phyloP scores from a whole-genome alignment of 1,140 invertebrate genomes.

The Cataglyphis hispanica region DNA sequence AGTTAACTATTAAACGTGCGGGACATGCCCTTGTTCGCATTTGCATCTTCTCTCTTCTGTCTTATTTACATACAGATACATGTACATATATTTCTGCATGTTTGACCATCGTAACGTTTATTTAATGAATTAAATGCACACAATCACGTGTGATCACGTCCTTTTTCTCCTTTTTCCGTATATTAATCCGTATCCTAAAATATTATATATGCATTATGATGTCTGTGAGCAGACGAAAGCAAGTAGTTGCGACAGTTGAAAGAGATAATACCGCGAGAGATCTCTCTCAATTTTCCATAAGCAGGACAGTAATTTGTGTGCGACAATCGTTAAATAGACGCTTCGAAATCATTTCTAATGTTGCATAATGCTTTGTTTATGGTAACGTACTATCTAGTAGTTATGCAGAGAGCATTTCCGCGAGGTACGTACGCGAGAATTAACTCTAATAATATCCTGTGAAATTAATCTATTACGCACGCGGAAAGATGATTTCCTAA shows the following conservation, averaged over 20 bases:
- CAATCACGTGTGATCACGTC: neutral
- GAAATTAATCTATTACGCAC: conserved; percentile 19
- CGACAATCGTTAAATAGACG: conserved; percentile 23
- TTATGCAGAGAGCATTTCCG: conserved; percentile 38
- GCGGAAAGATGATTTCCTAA: conserved; percentile 21
- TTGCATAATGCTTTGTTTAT: conserved; percentile 43
- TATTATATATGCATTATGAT: neutral
- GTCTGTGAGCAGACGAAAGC: no score
- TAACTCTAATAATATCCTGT: conserved; percentile 35
- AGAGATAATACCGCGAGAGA: neutral
- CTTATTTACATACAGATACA: conserved; percentile 38
- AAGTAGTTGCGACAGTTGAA: no score
- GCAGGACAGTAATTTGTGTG: neutral
- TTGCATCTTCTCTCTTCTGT: neutral
- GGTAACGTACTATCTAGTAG: conserved; percentile 23
- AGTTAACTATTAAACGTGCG: neutral
- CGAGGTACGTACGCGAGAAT: conserved; percentile 16
- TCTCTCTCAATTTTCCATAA: neutral
- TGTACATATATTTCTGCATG: neutral
- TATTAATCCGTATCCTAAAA: neutral
- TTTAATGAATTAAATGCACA: neutral
- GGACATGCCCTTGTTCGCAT: neutral
- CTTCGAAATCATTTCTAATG: conserved; percentile 29
- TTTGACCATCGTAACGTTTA: neutral
- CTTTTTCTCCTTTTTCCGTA: neutral